These are phyloP conservation scores for Trididemnum miniatum DNA, from an alignment of 23 tunicate species.

Conservation along the genomic window DNA sequence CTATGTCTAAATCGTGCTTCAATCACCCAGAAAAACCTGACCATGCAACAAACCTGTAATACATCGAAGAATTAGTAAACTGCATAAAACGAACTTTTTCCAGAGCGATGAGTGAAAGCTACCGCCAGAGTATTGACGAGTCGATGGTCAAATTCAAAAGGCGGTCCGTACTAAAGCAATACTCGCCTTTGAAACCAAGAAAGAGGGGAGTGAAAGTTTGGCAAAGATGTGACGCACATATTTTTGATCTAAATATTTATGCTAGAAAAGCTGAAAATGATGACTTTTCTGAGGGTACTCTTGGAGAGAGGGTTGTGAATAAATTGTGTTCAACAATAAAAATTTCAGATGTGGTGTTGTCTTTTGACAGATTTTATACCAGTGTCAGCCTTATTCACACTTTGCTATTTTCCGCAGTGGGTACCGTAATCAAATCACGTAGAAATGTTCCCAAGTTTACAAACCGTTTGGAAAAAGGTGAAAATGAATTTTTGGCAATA, in stretches of 20 bases:
- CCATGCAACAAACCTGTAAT: conserved; percentile 25
- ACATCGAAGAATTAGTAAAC: conserved; percentile 20
- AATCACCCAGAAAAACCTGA: conserved; percentile 30
- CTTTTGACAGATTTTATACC: conserved; percentile 25
- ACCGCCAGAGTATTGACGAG: conserved; percentile 26
- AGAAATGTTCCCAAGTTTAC: conserved; percentile 22
- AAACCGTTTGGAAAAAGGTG: conserved; percentile 13
- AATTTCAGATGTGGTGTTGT: conserved; percentile 27
- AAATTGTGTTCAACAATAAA: conserved; percentile 12
- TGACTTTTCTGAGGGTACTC: conserved; percentile 13
- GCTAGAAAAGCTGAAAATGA: conserved; percentile 21
- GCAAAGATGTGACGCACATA: conserved; percentile 27
- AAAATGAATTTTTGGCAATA: conserved; percentile 18
- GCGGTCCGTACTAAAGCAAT: conserved; percentile 27
- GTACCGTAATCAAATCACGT: not conserved
- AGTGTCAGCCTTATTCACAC: conserved; percentile 20
- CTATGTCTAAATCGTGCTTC: conserved; percentile 23
- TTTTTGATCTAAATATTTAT: conserved; percentile 16
- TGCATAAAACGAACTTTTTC: conserved; percentile 23
- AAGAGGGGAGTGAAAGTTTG: conserved; percentile 28
- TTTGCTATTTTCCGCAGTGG: conserved; percentile 29
- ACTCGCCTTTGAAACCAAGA: conserved; percentile 26
- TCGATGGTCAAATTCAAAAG: conserved; percentile 35
- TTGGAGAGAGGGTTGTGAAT: conserved; percentile 24
- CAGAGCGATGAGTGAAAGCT: conserved; percentile 21